phyloP scores from a whole-genome alignment of 2,797 vertebrate species.

The Mus spretus region DNA sequence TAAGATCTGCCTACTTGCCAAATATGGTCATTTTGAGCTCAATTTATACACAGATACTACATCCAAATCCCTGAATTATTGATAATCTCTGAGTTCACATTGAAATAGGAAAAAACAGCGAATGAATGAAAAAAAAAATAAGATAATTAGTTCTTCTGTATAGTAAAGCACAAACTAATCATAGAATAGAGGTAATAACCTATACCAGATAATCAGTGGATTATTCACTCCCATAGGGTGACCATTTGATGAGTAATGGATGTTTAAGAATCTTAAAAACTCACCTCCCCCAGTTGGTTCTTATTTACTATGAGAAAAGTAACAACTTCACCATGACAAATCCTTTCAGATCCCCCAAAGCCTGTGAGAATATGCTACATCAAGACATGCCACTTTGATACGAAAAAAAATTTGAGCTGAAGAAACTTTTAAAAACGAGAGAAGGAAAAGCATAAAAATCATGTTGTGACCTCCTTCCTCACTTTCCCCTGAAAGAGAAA shows the following conservation, averaged over 20 bases:
- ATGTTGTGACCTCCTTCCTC: too few species aligned
- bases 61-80: slow-evolving; percentile 18
- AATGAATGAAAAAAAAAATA: background rate
- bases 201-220: background rate
- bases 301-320: background rate
- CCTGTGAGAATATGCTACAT: background rate
- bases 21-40: background rate
- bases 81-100: background rate
- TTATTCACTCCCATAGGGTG: background rate
- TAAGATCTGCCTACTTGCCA: background rate
- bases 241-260: slow-evolving; percentile 11
- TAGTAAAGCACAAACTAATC: background rate
- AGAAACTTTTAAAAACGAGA: background rate
- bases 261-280: background rate
- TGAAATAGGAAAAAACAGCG: background rate
- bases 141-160: background rate
- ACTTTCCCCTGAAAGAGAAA: slow-evolving; percentile 3
- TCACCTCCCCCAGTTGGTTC: background rate
- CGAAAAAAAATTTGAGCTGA: background rate
- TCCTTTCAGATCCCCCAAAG: background rate
- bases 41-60: background rate
- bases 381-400: background rate
- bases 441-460: background rate
- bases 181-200: background rate
- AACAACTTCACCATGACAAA: background rate